These are phyloP conservation scores for Lepisosteus osseus DNA, from an alignment of 2,113 vertebrate genomes.

Conservation along the genomic window DNA sequence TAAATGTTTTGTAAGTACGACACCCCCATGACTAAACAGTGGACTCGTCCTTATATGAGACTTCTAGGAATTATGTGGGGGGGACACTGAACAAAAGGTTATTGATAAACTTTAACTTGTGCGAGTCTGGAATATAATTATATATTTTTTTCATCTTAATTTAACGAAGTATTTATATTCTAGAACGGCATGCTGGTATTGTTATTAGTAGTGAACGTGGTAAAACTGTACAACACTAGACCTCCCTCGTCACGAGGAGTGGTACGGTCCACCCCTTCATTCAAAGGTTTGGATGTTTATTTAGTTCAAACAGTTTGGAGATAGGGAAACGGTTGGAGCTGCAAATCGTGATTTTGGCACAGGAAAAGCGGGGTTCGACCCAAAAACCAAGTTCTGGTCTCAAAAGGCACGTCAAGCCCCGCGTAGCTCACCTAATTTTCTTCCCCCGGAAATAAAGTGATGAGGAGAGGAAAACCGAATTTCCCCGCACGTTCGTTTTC, in stretches of 20 bases:
- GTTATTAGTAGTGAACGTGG: no score
- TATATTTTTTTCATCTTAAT: neutral
- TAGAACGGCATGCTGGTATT: no score
- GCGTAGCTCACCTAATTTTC: neutral
- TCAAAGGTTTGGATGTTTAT: slow-evolving; percentile 41
- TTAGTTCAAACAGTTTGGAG: slow-evolving; percentile 18
- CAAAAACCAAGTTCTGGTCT: no score
- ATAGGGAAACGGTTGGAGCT: neutral
- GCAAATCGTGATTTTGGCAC: neutral
- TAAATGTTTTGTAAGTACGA: no score
- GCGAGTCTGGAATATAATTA: neutral
- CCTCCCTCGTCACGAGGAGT: neutral
- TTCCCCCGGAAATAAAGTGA: slow-evolving; percentile 45
- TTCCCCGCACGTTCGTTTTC: slow-evolving; percentile 42
- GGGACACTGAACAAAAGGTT: neutral
- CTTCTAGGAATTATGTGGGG: no score
- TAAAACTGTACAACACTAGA: no score
- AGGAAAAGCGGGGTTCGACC: no score
- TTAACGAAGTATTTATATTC: neutral
- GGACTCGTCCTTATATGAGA: no score
- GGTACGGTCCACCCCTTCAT: slow-evolving; percentile 17
- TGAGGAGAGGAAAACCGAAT: slow-evolving; percentile 49
- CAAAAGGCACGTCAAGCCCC: neutral
- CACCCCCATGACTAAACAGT: no score
- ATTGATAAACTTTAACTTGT: neutral